Percentiles rank a stretch among this genome's conserved stretches.
phyloP scores from a whole-genome alignment of 2,113 vertebrate species.

The Sceloporus undulatus region DNA sequence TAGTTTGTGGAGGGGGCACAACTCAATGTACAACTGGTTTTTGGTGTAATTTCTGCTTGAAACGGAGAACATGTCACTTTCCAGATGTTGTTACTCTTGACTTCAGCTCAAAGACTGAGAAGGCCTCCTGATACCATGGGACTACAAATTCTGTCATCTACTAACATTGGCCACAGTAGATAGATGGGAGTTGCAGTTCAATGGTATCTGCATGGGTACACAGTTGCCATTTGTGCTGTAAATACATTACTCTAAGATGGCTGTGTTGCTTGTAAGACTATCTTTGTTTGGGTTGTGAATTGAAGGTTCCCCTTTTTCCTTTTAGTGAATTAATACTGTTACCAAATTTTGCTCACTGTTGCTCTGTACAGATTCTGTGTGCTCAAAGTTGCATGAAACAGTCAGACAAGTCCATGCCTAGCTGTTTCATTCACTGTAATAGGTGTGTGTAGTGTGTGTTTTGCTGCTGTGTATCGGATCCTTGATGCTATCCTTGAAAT shows the following conservation, averaged over 20 bases:
- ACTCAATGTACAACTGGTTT: neutral
- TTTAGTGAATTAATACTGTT: neutral
- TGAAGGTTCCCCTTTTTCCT: neutral
- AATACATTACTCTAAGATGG: too few species aligned
- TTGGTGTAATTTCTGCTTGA: neutral
- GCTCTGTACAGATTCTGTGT: neutral
- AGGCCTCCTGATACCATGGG: too few species aligned
- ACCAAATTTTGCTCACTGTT: neutral
- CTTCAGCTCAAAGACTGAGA: too few species aligned
- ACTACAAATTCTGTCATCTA: too few species aligned
- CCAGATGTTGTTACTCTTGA: too few species aligned
- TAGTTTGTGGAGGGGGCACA: neutral
- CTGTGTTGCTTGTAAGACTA: neutral
- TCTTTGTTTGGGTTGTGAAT: neutral
- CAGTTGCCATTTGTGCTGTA: too few species aligned
- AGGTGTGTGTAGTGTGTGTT: too few species aligned
- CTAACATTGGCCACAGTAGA: too few species aligned
- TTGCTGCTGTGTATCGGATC: neutral
- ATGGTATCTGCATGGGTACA: too few species aligned
- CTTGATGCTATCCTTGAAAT: neutral
- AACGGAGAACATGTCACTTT: too few species aligned
- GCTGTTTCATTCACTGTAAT: too few species aligned
- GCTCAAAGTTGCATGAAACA: neutral
- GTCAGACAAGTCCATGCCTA: neutral
- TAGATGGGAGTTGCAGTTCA: too few species aligned